Base-by-base conservation (phyloP, 2,797 vertebrate species). In the Peromyscus eremicus region DNA sequence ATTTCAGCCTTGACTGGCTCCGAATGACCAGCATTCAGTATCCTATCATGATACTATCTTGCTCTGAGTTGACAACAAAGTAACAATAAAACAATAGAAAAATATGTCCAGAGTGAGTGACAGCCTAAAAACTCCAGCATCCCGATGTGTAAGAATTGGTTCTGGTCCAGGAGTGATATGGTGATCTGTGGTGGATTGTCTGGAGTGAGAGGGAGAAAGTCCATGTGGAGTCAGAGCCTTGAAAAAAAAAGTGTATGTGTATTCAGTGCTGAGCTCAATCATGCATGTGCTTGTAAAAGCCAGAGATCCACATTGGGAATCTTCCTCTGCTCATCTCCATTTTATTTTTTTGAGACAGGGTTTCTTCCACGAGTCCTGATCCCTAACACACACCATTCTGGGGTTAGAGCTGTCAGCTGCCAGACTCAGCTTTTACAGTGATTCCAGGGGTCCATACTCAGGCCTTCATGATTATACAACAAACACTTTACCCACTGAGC, bases 21-120 rank as follows among this genome's bases (percentile, higher is more conserved):
- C 55, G n/a, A 92, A 92, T 91, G n/a, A 14, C 19, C 19, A 11
- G 29, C 68, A 6, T 81, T 75, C 16, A 2, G 37, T 81, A 71
- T 23, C 55, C 21, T 82, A 60, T 4, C 13, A 32, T 43, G 43
- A 76, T 70, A 49, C 71, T 9, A 14, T 83, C 37, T 92, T 71
- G 68, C 37, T 29, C 6, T 75, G 43, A 94, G 34, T 86, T 95
- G 66, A 95, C 94, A 94, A 40, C 29, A 43, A 93, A 93, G 68
- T 85, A 91, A 77, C 49, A 89, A 91, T 5, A 29, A 92, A 93
- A 77, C 0, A 76, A 27, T 12, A 84, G 80, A n/a, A 81, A 96
- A 95, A 95, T 75, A 83, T 82, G 77, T 1, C 19, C 40, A 75
- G 64, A 89, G 86, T 19, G 21, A 14, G 14, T 2, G 40, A 49